These are phyloP conservation scores for Epistrophella euchroma DNA, from an alignment of 2,888 invertebrate species.

Conservation along the genomic window DNA sequence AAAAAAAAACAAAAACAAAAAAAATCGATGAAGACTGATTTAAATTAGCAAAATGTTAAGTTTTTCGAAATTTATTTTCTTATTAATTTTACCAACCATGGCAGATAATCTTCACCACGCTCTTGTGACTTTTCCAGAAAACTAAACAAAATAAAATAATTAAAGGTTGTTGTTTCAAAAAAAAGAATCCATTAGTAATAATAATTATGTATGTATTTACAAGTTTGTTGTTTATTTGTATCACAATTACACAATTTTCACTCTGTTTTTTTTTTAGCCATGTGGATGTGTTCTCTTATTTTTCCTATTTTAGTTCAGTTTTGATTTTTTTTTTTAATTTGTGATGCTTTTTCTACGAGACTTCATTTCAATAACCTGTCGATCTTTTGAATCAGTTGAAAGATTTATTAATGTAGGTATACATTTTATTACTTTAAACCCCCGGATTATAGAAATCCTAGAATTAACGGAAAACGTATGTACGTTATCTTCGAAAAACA, in stretches of 20 bases:
- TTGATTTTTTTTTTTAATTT: neutral
- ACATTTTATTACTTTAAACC: too few species aligned
- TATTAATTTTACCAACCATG: constrained; percentile 88
- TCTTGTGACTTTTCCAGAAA: constrained; percentile 91
- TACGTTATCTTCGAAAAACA: too few species aligned
- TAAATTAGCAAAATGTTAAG: constrained; percentile 62
- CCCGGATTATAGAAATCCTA: too few species aligned
- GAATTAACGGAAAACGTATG: too few species aligned
- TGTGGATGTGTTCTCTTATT: neutral
- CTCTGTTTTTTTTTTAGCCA: neutral
- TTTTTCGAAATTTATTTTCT: constrained; percentile 26
- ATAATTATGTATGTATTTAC: constrained; percentile 60
- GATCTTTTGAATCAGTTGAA: neutral
- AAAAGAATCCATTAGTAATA: constrained; percentile 40
- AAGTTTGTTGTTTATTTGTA: constrained; percentile 19
- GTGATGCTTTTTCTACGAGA: neutral
- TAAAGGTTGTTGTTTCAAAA: constrained; percentile 77
- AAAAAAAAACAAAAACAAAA: constrained; percentile 6
- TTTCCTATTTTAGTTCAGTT: neutral
- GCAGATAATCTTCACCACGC: constrained; percentile 88
- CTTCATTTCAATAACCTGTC: too few species aligned
- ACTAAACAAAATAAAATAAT: constrained; percentile 86
- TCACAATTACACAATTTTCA: neutral
- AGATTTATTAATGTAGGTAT: too few species aligned
- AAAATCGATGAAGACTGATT: constrained; percentile 62